Evolutionary conservation across 1,140 invertebrate genomes (phyloP), one percentile per base, ranked within the genome.

Genomic region (Paralvinella palmiformis): DNA sequence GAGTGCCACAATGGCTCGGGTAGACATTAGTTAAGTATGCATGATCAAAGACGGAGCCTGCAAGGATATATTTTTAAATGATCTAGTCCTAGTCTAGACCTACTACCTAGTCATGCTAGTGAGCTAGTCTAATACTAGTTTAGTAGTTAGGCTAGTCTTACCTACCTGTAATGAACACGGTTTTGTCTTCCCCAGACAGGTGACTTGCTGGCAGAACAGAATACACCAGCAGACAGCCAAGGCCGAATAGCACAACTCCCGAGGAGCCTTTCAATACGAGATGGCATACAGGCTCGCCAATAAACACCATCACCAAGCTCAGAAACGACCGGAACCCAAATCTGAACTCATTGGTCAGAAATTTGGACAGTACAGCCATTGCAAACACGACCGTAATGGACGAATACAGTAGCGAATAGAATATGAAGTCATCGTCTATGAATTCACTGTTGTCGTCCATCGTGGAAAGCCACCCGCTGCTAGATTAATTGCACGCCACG

Each of bases 211-310:
- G 77, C 20, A 79, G 59, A 48, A 79, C 71, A 5, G 74, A 75
- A 60, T 79, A 79, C 29, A 79, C 68, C 33, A 77, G 55, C 44
- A 79, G 58, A 62, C 77, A 79, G n/a, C 73, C 71, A 31, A 73
- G 37, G 22, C 74, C 71, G 69, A 79, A 79, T 10, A 71, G 63
- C 22, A 71, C 50, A 5, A 79, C 71, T 33, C 75, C 75, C 7
- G 72, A 52, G n/a, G 75, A 72, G 15, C 75, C 77, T 64, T 77
- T 77, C 48, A 79, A 67, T n/a, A 79, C 66, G 60, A 79, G 77
- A 55, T 79, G 77, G 61, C 77, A 79, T 55, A 77, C 65, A n/a
- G 77, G 77, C 68, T 79, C 77, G 3, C 77, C 77, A 35, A 77
- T 62, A 68, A 79, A 79, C 55, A 79, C 58, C 24, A 75, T 70